These are phyloP conservation scores for Sebastes itinus DNA, from an alignment of 2,797 vertebrate genomes.

Conservation along the genomic window DNA sequence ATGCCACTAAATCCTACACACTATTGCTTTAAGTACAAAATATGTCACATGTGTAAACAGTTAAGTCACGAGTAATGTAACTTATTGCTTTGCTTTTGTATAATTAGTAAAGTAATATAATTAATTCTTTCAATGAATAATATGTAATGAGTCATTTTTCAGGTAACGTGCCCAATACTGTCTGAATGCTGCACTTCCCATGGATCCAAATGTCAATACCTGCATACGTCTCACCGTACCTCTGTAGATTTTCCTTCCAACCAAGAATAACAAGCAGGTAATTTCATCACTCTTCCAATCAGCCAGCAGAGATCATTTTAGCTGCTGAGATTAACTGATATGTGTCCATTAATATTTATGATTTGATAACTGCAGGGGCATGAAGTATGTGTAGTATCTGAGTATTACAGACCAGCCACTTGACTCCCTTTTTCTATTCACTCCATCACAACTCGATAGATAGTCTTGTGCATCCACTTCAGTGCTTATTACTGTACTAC, in stretches of 20 bases:
- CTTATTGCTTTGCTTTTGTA: background rate
- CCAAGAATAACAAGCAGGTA: background rate
- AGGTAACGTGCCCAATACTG: background rate
- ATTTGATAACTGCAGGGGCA: conserved; percentile 5
- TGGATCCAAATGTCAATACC: background rate
- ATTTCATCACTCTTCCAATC: background rate
- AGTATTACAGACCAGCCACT: background rate
- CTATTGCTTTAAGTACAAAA: rapidly evolving
- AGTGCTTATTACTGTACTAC: background rate
- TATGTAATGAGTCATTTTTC: too few relatives aligned
- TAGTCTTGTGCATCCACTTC: background rate
- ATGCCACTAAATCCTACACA: too few relatives aligned
- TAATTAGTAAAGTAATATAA: background rate
- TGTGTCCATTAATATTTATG: conserved; percentile 34
- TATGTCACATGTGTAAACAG: too few relatives aligned
- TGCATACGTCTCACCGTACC: background rate
- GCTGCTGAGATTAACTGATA: conserved; percentile 11
- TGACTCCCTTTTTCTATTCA: background rate
- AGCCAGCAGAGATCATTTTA: conserved; percentile 1
- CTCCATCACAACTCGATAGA: background rate
- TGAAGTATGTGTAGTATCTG: background rate
- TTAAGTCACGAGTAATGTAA: background rate
- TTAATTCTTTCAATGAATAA: too few relatives aligned
- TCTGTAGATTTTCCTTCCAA: background rate
- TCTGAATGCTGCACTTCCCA: background rate